Base-by-base conservation (phyloP, 2,797 vertebrate species). In the Peromyscus aztecus region DNA sequence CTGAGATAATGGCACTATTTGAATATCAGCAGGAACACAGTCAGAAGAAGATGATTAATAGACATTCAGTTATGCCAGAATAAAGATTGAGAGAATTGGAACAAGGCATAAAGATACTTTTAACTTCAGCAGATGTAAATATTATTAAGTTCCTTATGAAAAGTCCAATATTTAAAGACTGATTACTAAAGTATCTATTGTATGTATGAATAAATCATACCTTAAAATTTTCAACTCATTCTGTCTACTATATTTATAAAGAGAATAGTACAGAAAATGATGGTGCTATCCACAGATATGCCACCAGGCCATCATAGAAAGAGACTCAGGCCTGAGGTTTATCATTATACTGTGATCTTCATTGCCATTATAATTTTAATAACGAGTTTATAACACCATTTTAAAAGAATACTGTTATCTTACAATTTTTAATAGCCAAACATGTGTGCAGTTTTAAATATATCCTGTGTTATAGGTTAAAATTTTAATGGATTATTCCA, bases 141-240 rank as follows among this genome's bases (percentile, higher is more conserved):
- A 6, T 24, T 43, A 49, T 65, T 78, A 49, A 37, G 59, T 49
- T 85, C 34, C 9, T 73, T 43, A 83, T 65, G 40, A 73, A 95
- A 93, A 80, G 3, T 57, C 43, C 71, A 65, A 88, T 61, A 91
- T 89, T 88, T 27, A 73, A 87, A 63, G 90, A 31, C 17, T 82
- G 4, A 90, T 46, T 83, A 17, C 8, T 92, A 90, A 49, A 83
- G 3, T 23, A 94, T 90, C 12, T 65, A 49, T 76, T 92, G 3
- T 34, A 40, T 75, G 5, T 43, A 4, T 27, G 34, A 91, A 83
- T 91, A 81, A 92, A 67, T 71, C 21, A 67, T 46, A 14, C 3
- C 24, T 57, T 90, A 83, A 86, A 57, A 52, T 46, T 90, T 90
- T 97, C 16, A 76, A 34, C 2, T 86, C 3, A 24, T 55, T 2